Percentiles rank a stretch among this genome's conserved stretches.
Evolutionary conservation across 1,140 invertebrate species (phyloP).

Genomic region (Drosophila athabasca): DNA sequence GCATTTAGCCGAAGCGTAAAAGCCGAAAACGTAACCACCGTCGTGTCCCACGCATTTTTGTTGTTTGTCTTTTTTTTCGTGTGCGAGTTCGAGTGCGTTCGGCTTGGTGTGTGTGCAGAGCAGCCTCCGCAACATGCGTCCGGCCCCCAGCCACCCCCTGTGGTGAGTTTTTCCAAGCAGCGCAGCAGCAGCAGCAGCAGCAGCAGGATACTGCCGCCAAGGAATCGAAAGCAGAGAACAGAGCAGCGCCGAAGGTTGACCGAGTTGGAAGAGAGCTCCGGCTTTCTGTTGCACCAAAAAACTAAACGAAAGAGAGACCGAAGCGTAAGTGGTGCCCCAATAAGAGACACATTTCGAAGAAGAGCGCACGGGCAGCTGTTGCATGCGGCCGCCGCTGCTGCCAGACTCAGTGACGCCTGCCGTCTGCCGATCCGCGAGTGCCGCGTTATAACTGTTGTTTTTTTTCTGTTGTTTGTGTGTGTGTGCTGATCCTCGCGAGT

Average conservation of each 20-base stretch:
- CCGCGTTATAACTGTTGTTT: constrained; percentile 36
- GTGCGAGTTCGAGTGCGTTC: constrained; percentile 31
- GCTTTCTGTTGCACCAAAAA: constrained; percentile 1
- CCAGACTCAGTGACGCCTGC: constrained; percentile 71
- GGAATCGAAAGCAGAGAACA: constrained; percentile 51
- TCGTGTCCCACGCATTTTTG: constrained; percentile 33
- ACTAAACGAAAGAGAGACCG: constrained; percentile 1
- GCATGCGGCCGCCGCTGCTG: constrained; percentile 24
- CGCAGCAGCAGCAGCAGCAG: constrained; percentile 9
- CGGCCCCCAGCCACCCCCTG: no score
- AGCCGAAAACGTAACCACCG: constrained; percentile 21
- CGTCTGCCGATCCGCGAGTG: constrained; percentile 29
- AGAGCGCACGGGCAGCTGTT: constrained; percentile 60
- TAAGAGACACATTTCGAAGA: neutral
- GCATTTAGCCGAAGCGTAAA: constrained; percentile 11
- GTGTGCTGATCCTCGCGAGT: constrained; percentile 59
- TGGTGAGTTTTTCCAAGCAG: constrained; percentile 18
- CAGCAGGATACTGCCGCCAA: constrained; percentile 40
- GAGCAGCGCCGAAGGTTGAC: constrained; percentile 72
- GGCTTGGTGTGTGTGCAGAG: constrained; percentile 15
- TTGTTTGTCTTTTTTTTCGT: constrained; percentile 59
- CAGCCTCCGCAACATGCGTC: constrained; percentile 61
- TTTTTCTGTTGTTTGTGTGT: constrained; percentile 60
- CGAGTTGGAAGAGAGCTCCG: constrained; percentile 68
- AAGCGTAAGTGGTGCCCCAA: no score